Evolutionary conservation across 2,797 vertebrate genomes (phyloP).

Genomic region (Amazonetta brasiliensis): DNA sequence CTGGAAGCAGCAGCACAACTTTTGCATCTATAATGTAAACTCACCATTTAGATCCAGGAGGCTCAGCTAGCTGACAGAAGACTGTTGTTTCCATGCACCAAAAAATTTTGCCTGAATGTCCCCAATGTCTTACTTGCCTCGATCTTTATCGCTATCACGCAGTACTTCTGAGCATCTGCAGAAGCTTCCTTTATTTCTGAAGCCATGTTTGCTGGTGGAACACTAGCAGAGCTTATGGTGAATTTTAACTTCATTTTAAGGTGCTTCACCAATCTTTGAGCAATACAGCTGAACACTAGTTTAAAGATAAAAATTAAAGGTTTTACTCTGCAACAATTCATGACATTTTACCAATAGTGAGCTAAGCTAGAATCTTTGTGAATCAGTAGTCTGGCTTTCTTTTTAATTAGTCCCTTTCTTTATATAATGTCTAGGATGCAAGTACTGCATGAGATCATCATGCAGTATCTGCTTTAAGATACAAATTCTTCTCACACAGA

Average conservation of each 20-base stretch:
- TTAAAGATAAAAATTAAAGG: background rate
- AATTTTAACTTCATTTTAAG: background rate
- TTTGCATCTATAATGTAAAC: background rate
- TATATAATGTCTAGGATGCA: background rate
- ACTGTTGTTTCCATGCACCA: background rate
- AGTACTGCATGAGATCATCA: background rate
- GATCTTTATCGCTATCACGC: background rate
- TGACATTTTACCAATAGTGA: background rate
- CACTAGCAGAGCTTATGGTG: background rate
- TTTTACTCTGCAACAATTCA: background rate
- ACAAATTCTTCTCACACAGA: background rate
- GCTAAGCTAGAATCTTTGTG: background rate
- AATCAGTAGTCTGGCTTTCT: background rate
- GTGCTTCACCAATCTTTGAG: background rate
- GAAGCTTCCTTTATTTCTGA: background rate
- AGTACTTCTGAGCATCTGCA: background rate
- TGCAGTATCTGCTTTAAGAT: background rate
- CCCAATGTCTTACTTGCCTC: background rate
- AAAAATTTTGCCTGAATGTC: background rate
- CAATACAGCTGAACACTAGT: background rate
- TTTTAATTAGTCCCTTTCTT: background rate
- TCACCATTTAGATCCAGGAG: background rate
- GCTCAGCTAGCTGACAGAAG: background rate
- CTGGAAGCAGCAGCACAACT: background rate
- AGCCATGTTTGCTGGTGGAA: background rate